A percentile compares a stretch with the other conserved stretches of the same genome.
phyloP scores from a whole-genome alignment of 2,888 invertebrate species.

The Balanococcus diminutus region DNA sequence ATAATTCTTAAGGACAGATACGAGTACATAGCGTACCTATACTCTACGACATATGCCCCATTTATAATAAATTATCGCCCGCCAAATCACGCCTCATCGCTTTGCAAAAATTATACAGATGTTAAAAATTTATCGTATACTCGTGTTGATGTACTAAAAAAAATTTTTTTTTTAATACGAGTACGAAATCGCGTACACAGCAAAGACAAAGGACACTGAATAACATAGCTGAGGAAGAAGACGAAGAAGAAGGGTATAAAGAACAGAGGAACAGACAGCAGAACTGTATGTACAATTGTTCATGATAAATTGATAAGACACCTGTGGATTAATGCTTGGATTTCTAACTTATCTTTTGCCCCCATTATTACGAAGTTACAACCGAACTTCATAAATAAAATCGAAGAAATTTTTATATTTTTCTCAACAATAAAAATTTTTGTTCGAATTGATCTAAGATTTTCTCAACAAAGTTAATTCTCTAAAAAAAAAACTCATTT shows the following conservation, averaged over 20 bases:
- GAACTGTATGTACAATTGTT: too few relatives aligned
- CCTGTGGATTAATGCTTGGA: neutral
- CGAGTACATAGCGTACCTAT: neutral
- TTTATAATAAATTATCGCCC: constrained; percentile 34
- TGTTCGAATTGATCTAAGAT: too few relatives aligned
- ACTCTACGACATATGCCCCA: neutral
- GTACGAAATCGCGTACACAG: neutral
- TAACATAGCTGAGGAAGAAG: neutral
- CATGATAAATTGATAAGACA: too few relatives aligned
- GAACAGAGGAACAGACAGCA: too few relatives aligned
- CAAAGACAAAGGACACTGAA: neutral
- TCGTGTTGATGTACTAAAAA: neutral
- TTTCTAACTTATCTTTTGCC: neutral
- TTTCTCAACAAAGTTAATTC: too few relatives aligned
- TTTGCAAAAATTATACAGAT: neutral
- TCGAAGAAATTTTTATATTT: too few relatives aligned
- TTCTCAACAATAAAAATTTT: too few relatives aligned
- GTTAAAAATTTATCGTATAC: constrained; percentile 43
- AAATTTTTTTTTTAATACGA: too few relatives aligned
- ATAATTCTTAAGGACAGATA: constrained; percentile 40
- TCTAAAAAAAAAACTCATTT: too few relatives aligned
- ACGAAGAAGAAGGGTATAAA: too few relatives aligned
- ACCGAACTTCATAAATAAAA: neutral
- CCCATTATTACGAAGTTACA: neutral
- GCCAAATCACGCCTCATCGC: neutral